phyloP scores from a whole-genome alignment of 2,113 vertebrate genomes.

The Callocephalon fimbriatum region DNA sequence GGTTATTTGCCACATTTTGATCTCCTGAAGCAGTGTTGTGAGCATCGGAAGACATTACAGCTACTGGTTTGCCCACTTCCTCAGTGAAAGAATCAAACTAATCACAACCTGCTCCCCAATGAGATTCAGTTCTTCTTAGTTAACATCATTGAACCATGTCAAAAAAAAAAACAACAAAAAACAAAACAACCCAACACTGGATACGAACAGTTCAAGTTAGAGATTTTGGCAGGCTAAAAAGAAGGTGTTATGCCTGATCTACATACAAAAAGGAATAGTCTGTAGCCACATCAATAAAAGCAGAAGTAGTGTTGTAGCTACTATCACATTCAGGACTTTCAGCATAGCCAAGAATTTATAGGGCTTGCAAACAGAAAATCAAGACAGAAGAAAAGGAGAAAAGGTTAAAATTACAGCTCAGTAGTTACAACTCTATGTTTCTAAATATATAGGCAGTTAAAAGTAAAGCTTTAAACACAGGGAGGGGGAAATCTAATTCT shows the following conservation, averaged over 20 bases:
- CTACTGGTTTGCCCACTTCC: not conserved
- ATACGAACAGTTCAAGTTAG: not conserved
- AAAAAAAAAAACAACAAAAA: not conserved
- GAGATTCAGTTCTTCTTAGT: not conserved
- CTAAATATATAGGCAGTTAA: not conserved
- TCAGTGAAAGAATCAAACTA: not conserved
- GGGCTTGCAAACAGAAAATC: not conserved
- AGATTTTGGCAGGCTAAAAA: not conserved
- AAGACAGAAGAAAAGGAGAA: not conserved
- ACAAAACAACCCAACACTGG: rapidly evolving
- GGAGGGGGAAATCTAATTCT: rapidly evolving
- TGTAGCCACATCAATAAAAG: not conserved
- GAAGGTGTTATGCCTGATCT: not conserved
- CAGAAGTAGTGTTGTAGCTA: not conserved
- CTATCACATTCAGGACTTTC: not conserved
- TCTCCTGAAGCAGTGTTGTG: not conserved
- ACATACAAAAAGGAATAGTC: not conserved
- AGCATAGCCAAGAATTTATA: not conserved
- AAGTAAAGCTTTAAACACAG: not conserved
- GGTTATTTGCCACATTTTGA: not conserved
- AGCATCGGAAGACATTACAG: rapidly evolving
- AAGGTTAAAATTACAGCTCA: not conserved
- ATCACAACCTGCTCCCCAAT: not conserved
- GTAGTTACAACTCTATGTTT: not conserved
- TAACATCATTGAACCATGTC: not conserved